These are phyloP conservation scores for Holothuria glaberrima DNA, from an alignment of 35 echinoderm and acorn worm species.

Conservation along the genomic window DNA sequence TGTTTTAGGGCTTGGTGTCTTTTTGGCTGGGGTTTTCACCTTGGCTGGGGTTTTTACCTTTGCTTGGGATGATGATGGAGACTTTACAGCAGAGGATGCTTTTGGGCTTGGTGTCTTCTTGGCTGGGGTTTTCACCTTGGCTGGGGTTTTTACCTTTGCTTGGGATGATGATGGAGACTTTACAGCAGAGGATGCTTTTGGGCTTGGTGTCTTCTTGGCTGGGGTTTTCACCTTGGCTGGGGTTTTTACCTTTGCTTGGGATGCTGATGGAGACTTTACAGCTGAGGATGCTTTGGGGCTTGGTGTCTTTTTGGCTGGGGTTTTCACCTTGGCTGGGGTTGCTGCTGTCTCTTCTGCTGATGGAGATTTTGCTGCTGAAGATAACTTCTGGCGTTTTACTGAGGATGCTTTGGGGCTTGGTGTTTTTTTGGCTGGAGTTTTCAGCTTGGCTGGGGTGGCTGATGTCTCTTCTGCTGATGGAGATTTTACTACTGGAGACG, in stretches of 20 bases:
- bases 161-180: neutral
- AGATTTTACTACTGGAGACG: neutral
- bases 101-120: neutral
- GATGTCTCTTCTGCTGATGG: slow-evolving; percentile 2
- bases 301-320: slow-evolving; percentile 17
- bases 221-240: slow-evolving; percentile 16
- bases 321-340: slow-evolving; percentile 59
- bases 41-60: neutral
- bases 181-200: neutral
- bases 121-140: slow-evolving; percentile 21
- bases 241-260: too few species aligned
- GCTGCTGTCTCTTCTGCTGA: slow-evolving; percentile 1
- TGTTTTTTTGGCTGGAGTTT: slow-evolving; percentile 54
- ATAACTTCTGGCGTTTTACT: neutral
- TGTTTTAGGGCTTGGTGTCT: slow-evolving; percentile 47
- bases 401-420: neutral
- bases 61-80: neutral
- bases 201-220: neutral
- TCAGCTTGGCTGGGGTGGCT: slow-evolving; percentile 53
- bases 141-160: neutral
- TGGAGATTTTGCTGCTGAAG: neutral
- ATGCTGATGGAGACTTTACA: slow-evolving; percentile 41
- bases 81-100: neutral
- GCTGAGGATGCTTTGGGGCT: neutral
- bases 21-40: slow-evolving; percentile 17